Evolutionary conservation across 37 sponge, comb jelly and placozoan species (phyloP).

Genomic region (Dysidea cf. avara): DNA sequence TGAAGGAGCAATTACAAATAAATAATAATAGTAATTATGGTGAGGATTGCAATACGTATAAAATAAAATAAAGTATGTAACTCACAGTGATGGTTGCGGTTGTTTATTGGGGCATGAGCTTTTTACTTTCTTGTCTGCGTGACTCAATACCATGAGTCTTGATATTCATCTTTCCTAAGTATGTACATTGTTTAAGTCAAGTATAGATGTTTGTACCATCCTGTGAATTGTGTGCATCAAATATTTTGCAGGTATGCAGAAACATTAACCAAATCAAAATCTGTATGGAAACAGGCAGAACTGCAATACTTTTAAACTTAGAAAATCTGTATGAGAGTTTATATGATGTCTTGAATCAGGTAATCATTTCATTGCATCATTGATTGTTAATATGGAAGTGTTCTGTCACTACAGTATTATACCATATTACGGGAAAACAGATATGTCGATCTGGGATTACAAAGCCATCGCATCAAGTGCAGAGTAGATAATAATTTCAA

Average conservation of each 20-base stretch:
- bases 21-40: too few species aligned
- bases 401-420: constrained; percentile 49
- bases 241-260: constrained; percentile 61
- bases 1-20: too few species aligned
- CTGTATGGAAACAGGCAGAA: constrained; percentile 89
- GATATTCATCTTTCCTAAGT: too few species aligned
- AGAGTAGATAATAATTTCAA: constrained; percentile 79
- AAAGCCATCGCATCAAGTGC: constrained; percentile 84
- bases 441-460: constrained; percentile 88
- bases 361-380: not conserved
- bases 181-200: not conserved
- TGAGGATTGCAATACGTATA: too few species aligned
- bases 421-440: constrained; percentile 49
- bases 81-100: too few species aligned
- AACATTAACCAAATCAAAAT: constrained; percentile 93
- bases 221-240: not conserved
- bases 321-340: too few species aligned
- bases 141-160: too few species aligned
- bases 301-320: constrained; percentile 87
- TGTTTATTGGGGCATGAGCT: too few species aligned
- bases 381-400: not conserved
- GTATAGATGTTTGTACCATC: not conserved
- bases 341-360: constrained; percentile 95
- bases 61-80: too few species aligned
- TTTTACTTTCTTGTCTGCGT: too few species aligned